phyloP scores from a whole-genome alignment of 2,113 vertebrate species.

The Tinamus guttatus region DNA sequence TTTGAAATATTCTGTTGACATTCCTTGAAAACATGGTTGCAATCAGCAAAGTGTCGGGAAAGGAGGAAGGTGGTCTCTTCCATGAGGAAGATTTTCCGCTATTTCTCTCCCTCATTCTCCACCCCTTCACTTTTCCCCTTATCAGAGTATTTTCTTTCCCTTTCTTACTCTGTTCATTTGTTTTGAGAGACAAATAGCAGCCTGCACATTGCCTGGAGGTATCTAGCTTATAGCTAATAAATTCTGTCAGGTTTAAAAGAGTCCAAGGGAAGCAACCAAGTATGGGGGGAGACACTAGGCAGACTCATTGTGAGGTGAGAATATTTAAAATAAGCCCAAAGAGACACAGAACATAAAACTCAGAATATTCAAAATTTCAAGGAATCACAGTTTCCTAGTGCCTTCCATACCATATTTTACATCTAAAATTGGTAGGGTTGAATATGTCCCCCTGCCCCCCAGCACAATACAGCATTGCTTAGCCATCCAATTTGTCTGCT shows the following conservation, averaged over 20 bases:
- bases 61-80: background rate
- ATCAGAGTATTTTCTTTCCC: background rate
- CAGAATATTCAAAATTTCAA: background rate
- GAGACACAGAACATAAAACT: background rate
- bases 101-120: background rate
- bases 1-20: background rate
- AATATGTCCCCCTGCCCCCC: background rate
- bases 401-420: background rate
- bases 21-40: background rate
- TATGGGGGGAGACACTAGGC: background rate
- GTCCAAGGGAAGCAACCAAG: background rate
- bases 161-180: background rate
- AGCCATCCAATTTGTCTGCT: constrained; percentile 59
- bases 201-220: background rate
- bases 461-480: constrained; percentile 44
- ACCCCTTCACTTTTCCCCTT: background rate
- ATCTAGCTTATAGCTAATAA: background rate
- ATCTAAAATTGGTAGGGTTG: constrained; percentile 12
- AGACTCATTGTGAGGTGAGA: background rate
- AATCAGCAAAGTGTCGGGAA: background rate
- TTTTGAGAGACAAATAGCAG: background rate
- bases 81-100: background rate
- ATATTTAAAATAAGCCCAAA: background rate
- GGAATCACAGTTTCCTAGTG: background rate
- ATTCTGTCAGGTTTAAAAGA: background rate